Percentiles rank a stretch among this genome's conserved stretches.
These are phyloP conservation scores for Lonchura striata DNA, from an alignment of 2,113 vertebrate species.

Conservation along the genomic window DNA sequence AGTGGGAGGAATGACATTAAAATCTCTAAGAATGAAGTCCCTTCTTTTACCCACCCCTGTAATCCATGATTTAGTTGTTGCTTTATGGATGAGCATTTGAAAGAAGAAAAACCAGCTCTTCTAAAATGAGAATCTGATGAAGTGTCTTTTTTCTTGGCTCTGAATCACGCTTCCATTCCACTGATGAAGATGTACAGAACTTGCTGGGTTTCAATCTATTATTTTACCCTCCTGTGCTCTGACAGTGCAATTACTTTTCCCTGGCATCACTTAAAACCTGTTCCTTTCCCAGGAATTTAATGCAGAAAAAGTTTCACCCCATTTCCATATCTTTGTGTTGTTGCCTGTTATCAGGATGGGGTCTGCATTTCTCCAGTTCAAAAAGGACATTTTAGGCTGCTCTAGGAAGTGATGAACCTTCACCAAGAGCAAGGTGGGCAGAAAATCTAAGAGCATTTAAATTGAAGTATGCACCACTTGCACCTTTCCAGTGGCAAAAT, in stretches of 20 bases:
- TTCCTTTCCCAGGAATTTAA: background rate
- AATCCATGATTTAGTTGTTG: slow-evolving; percentile 45
- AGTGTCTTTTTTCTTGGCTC: slow-evolving; percentile 50
- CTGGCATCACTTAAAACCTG: slow-evolving; percentile 26
- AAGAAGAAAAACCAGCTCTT: slow-evolving; percentile 39
- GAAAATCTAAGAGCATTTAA: background rate
- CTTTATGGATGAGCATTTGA: slow-evolving; percentile 42
- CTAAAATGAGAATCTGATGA: slow-evolving; percentile 44
- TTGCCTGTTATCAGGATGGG: background rate
- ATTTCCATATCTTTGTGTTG: background rate
- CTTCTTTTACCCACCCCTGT: slow-evolving; percentile 35
- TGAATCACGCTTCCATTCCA: slow-evolving; percentile 27
- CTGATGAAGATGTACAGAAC: slow-evolving; percentile 53
- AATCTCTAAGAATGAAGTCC: slow-evolving; percentile 30
- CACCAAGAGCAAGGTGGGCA: background rate
- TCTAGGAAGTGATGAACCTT: background rate
- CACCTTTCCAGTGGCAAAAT: background rate
- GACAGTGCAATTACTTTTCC: slow-evolving; percentile 49
- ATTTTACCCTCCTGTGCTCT: slow-evolving; percentile 15
- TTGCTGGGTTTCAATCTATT: slow-evolving; percentile 47
- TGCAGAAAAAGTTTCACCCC: background rate
- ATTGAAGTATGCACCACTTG: background rate
- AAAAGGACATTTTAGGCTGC: background rate
- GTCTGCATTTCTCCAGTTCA: background rate
- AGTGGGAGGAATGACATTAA: slow-evolving; percentile 56